A percentile compares a stretch with the other conserved stretches of the same genome.
These are phyloP conservation scores for Thryonomys swinderianus DNA, from an alignment of 2,113 vertebrate genomes.

Conservation along the genomic window DNA sequence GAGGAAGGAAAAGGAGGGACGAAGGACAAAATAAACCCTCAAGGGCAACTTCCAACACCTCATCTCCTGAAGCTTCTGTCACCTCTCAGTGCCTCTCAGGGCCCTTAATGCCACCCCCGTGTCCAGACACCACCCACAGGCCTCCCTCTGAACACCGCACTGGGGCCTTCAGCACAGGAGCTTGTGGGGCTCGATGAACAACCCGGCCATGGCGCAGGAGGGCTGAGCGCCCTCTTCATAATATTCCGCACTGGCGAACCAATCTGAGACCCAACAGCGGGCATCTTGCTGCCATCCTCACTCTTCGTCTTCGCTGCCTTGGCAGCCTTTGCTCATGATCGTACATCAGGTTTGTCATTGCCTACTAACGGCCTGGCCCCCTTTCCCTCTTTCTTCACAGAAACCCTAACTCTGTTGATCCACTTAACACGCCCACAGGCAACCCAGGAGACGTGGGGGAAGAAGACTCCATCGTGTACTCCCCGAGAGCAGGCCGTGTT, in stretches of 20 bases:
- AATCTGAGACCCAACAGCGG: too few relatives aligned
- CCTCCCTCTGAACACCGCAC: neutral
- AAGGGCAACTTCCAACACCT: neutral
- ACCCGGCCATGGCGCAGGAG: neutral
- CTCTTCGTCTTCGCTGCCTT: neutral
- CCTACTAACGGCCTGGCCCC: neutral
- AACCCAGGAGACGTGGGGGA: neutral
- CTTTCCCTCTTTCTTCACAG: neutral
- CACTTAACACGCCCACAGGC: neutral
- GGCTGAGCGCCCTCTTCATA: neutral
- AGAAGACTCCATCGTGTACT: neutral
- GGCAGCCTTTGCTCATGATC: neutral
- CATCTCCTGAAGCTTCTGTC: neutral
- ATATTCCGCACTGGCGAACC: rapidly evolving
- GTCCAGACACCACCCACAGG: neutral
- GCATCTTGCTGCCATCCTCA: neutral
- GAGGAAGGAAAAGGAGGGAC: neutral
- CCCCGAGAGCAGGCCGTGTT: neutral
- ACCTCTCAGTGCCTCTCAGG: neutral
- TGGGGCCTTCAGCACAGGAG: neutral
- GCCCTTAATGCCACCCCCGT: neutral
- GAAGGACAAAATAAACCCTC: neutral
- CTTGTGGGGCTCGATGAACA: neutral
- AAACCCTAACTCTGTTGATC: neutral
- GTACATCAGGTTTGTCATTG: neutral